phyloP scores from a whole-genome alignment of 2,113 vertebrate species.

The Hepsetus odoe region DNA sequence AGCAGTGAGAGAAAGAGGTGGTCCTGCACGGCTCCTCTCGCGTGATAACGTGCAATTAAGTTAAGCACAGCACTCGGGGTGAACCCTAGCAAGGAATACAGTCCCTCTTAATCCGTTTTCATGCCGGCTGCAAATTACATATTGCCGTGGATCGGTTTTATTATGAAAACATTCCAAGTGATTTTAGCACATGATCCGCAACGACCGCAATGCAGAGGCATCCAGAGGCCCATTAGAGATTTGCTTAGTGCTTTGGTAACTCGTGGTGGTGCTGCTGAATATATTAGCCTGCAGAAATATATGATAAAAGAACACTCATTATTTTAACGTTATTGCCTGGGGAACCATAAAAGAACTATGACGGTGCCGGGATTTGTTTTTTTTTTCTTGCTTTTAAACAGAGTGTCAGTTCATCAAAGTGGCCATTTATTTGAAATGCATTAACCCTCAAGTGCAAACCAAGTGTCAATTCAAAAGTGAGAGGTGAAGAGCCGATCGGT shows the following conservation, averaged over 20 bases:
- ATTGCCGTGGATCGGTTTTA: constrained; percentile 36
- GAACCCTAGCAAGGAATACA: constrained; percentile 40
- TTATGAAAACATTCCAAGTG: constrained; percentile 39
- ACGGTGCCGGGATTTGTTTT: background rate
- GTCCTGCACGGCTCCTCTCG: constrained; percentile 31
- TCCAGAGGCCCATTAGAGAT: constrained; percentile 6
- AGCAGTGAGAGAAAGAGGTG: constrained; percentile 23
- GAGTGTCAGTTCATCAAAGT: constrained; percentile 49
- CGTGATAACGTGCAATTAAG: constrained; percentile 50
- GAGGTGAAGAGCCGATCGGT: constrained; percentile 18
- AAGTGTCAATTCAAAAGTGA: constrained; percentile 12
- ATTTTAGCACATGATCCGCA: constrained; percentile 26
- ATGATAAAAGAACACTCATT: constrained; percentile 26
- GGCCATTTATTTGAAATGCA: background rate
- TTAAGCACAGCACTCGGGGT: constrained; percentile 46
- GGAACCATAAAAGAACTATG: background rate
- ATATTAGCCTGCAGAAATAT: constrained; percentile 26
- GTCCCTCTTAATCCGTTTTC: constrained; percentile 40
- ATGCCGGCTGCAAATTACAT: constrained; percentile 27
- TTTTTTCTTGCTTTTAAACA: constrained; percentile 46
- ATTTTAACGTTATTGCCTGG: background rate
- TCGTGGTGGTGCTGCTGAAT: background rate
- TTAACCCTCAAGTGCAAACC: background rate
- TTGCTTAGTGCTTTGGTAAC: background rate
- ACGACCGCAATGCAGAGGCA: background rate